These are phyloP conservation scores for Piprites chloris DNA, from an alignment of 2,113 vertebrate genomes.

Conservation along the genomic window DNA sequence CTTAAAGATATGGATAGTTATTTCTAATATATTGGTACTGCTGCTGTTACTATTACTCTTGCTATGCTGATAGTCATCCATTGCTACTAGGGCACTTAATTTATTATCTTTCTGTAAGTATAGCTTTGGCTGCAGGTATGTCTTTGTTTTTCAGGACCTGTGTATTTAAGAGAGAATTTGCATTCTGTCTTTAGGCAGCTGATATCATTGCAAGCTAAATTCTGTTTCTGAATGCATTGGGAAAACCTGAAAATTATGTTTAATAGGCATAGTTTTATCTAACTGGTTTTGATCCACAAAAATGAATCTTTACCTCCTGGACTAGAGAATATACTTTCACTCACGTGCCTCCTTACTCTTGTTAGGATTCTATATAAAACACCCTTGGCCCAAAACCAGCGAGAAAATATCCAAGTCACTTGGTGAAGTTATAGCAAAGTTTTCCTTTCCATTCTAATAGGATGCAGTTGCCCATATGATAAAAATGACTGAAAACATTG, in stretches of 20 bases:
- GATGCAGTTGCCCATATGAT: neutral
- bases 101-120: neutral
- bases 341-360: neutral
- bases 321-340: neutral
- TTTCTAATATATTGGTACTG: neutral
- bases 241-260: neutral
- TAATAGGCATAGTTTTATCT: neutral
- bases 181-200: neutral
- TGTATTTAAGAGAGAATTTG: neutral
- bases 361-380: neutral
- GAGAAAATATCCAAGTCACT: neutral
- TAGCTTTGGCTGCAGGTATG: neutral
- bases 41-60: neutral
- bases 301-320: neutral
- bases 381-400: neutral
- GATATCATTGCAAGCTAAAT: neutral
- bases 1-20: neutral
- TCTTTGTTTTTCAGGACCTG: neutral
- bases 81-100: neutral
- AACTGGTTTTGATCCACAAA: neutral
- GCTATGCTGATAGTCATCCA: neutral
- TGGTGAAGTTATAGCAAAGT: neutral
- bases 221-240: neutral
- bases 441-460: neutral
- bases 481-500: neutral